These are phyloP conservation scores for Parascotia fuliginaria DNA, from an alignment of 2,888 invertebrate genomes.

Conservation along the genomic window DNA sequence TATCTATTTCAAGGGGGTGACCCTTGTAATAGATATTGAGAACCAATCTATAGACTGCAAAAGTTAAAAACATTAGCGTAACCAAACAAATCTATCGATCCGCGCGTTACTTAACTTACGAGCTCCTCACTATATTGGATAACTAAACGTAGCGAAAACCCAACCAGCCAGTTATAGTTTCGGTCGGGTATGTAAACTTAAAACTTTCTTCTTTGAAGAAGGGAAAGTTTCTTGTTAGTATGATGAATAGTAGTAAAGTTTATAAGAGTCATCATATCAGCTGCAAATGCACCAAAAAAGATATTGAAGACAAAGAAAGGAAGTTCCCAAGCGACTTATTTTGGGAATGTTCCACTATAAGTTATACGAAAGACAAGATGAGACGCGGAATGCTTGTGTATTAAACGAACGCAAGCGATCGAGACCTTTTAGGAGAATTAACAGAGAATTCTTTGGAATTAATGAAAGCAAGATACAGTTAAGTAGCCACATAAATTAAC, in stretches of 20 bases:
- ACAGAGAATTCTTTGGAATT: constrained; percentile 58
- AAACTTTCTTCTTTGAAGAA: constrained; percentile 4
- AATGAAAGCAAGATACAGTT: constrained; percentile 53
- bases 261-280: constrained; percentile 11
- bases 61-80: too few relatives aligned
- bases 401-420: constrained; percentile 41
- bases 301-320: constrained; percentile 25
- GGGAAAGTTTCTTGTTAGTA: constrained; percentile 6
- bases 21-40: too few relatives aligned
- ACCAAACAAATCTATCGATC: too few relatives aligned
- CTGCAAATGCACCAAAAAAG: constrained; percentile 26
- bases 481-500: constrained; percentile 61
- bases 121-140: neutral
- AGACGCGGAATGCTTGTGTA: constrained; percentile 44
- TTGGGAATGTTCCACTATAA: constrained; percentile 40
- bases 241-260: constrained; percentile 8
- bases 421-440: constrained; percentile 65
- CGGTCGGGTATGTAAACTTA: neutral
- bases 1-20: too few relatives aligned
- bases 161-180: neutral
- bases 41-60: too few relatives aligned
- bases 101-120: too few relatives aligned
- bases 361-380: constrained; percentile 40
- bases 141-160: neutral
- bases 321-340: constrained; percentile 34